These are phyloP conservation scores for Nemoura dubitans DNA, from an alignment of 2,888 invertebrate genomes.

Conservation along the genomic window DNA sequence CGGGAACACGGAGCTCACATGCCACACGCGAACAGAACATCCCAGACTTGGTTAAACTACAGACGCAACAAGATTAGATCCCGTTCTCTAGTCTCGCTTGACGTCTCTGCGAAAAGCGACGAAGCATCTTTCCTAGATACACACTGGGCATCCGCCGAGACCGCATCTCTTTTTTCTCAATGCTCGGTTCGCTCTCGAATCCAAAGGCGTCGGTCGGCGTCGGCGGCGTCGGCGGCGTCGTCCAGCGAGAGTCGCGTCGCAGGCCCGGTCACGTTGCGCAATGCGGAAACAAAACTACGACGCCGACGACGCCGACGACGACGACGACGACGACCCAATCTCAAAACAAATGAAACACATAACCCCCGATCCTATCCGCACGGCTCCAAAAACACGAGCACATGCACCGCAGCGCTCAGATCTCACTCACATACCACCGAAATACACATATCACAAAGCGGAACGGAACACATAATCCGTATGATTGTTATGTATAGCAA, in stretches of 20 bases:
- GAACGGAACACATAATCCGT: slow-evolving; percentile 32
- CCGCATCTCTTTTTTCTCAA: not conserved
- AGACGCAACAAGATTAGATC: slow-evolving; percentile 32
- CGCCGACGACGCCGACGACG: slow-evolving; percentile 36
- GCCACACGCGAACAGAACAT: not conserved
- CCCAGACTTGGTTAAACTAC: not conserved
- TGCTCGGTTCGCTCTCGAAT: not conserved
- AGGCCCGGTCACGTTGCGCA: slow-evolving; percentile 29
- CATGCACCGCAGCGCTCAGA: not conserved
- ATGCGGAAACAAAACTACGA: slow-evolving; percentile 40
- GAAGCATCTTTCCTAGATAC: slow-evolving; percentile 17
- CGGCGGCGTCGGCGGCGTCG: slow-evolving; percentile 9
- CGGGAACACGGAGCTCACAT: not conserved
- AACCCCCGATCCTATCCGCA: not conserved
- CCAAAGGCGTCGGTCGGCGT: not conserved
- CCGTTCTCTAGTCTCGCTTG: not conserved
- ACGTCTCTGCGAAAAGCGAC: slow-evolving; percentile 1
- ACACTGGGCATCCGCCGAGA: not conserved
- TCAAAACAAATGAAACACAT: slow-evolving; percentile 38
- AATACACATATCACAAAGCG: slow-evolving; percentile 15
- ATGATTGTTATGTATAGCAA: slow-evolving; percentile 38
- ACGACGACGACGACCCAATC: slow-evolving; percentile 38
- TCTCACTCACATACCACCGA: not conserved
- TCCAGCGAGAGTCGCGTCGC: not conserved
- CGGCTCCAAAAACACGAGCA: not conserved